Percentiles rank a stretch among this genome's conserved stretches.
These are phyloP conservation scores for Mustela lutreola DNA, from an alignment of 2,113 vertebrate species.

Conservation along the genomic window DNA sequence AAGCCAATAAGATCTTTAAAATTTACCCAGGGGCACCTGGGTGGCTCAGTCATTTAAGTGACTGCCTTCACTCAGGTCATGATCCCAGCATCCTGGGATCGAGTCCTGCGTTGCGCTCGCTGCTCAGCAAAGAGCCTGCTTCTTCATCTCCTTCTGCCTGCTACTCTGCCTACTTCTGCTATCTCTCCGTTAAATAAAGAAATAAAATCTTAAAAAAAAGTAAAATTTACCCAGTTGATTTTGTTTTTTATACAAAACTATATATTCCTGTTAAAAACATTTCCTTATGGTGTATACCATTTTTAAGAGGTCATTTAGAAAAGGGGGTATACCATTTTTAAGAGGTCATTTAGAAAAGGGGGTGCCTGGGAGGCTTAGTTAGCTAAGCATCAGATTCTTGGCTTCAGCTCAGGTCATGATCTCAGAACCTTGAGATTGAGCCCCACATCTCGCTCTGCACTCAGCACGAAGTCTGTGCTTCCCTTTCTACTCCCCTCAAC, in stretches of 20 bases:
- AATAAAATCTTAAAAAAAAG: neutral
- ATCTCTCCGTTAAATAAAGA: too few species aligned
- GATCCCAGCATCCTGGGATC: too few species aligned
- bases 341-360: neutral
- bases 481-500: neutral
- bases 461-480: neutral
- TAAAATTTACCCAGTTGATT: neutral
- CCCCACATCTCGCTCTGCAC: neutral
- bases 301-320: constrained; percentile 19
- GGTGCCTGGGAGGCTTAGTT: neutral
- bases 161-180: too few species aligned
- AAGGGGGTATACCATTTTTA: neutral
- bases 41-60: too few species aligned
- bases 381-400: neutral
- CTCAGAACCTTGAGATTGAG: neutral
- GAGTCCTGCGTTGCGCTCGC: rapidly evolving
- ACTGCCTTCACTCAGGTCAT: too few species aligned
- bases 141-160: too few species aligned
- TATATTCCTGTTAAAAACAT: neutral
- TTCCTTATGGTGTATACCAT: neutral
- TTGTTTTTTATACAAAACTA: neutral
- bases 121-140: too few species aligned
- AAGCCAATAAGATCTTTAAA: neutral
- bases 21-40: neutral
- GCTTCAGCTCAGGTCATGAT: neutral